Conservation (phyloP, 2,888 invertebrate species). For the Sarcophaga subvicina region DNA sequence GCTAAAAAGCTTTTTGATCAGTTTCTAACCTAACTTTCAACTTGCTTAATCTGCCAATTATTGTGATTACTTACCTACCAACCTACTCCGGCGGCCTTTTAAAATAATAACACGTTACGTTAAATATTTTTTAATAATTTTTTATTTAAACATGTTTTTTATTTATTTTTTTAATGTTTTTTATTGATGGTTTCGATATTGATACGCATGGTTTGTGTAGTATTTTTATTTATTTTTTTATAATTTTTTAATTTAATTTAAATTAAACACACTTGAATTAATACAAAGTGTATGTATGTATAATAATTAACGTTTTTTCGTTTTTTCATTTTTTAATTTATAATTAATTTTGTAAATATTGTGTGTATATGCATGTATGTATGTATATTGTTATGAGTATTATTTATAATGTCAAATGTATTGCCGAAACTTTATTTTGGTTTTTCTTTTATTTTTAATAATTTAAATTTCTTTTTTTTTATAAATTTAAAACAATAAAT, state of each 20-base stretch:
- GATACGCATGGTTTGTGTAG: conserved; percentile 52
- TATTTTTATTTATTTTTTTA: conserved; percentile 34
- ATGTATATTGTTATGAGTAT: too few species aligned
- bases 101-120: not conserved
- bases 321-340: not conserved
- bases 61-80: too few species aligned
- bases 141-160: conserved; percentile 50
- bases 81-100: too few species aligned
- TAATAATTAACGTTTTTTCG: not conserved
- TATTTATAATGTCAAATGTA: too few species aligned
- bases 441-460: not conserved
- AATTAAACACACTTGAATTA: not conserved
- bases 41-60: too few species aligned
- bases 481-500: conserved; percentile 17
- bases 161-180: conserved; percentile 26
- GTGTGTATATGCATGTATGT: too few species aligned
- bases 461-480: not conserved
- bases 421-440: not conserved
- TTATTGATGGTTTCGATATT: conserved; percentile 49
- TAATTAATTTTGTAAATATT: not conserved
- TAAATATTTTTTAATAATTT: conserved; percentile 14
- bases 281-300: not conserved
- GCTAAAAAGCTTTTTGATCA: too few species aligned
- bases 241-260: conserved; percentile 16
- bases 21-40: too few species aligned